Conservation (phyloP, 2,113 vertebrate species). For the Strix uralensis region DNA sequence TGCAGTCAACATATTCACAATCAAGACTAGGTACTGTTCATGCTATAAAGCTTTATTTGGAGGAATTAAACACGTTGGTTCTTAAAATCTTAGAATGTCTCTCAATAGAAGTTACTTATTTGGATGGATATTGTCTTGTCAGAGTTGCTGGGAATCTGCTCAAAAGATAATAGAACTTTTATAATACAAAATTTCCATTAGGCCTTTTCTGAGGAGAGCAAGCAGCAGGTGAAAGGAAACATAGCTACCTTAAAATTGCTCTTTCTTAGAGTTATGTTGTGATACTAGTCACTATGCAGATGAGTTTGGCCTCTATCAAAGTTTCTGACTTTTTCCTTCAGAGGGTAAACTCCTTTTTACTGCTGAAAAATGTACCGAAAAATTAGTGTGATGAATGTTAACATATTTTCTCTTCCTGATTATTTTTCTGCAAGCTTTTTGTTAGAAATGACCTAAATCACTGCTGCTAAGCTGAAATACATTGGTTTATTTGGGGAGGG, state of each 20-base stretch:
- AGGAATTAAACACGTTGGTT: not conserved
- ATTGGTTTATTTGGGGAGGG: not conserved
- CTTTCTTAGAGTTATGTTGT: not conserved
- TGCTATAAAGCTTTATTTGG: slow-evolving; percentile 40
- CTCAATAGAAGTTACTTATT: not conserved
- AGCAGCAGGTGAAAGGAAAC: not conserved
- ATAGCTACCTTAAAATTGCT: not conserved
- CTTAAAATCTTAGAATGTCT: not conserved
- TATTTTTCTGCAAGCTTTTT: not conserved
- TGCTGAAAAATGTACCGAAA: not conserved
- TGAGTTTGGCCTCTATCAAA: not conserved
- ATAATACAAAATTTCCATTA: not conserved
- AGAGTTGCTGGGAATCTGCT: not conserved
- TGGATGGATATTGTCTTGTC: not conserved
- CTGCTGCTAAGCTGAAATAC: not conserved
- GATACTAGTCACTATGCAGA: not conserved
- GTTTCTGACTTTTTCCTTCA: not conserved
- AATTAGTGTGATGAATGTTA: not conserved
- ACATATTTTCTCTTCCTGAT: not conserved
- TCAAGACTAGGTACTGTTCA: slow-evolving; percentile 14
- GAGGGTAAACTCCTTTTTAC: not conserved
- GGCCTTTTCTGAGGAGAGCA: not conserved
- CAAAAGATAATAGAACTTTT: not conserved
- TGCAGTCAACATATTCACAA: not conserved
- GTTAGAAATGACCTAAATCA: not conserved